Evolutionary conservation across 1,140 invertebrate genomes (phyloP), one percentile per base, ranked within the genome.

Genomic region (Drosophila nigrodunni): DNA sequence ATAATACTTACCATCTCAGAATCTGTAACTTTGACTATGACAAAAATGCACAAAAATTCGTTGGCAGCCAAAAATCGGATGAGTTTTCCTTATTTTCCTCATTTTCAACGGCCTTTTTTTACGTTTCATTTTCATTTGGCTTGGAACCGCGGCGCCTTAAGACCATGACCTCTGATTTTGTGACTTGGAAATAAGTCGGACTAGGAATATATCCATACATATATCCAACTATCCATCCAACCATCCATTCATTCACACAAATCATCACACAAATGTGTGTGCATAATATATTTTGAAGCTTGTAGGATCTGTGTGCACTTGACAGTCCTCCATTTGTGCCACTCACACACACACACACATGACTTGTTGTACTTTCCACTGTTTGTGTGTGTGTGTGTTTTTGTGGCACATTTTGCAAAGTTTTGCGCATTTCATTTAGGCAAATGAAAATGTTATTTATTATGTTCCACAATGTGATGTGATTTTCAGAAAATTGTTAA

Each of bases 391-490:
- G n/a, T 15, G 15, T 61, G 73, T 69, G 47, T 64, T 30, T 52
- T 34, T 62, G 35, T 11, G 25, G 30, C 25, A 61, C 59, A 74
- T 70, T 30, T 74, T 64, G 73, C 57, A 52, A 65, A 67, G 34
- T 34, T 52, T 50, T 35, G 43, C 46, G 74, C 80, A 83, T 83
- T 83, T 85, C 74, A 70, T 83, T 83, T 85, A 66, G 81, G 60
- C 73, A 35, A 46, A 62, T 58, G 34, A 62, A 77, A 85, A 85
- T 86, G 77, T 67, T 80, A 85, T 85, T 85, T 85, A 85, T 85
- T 76, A 80, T 78, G 61, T 60, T 55, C 67, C 46, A 80, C 34
- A 83, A 83, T 83, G 73, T 50, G 80, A 80, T 80, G 68, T 65
- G 68, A 76, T 76, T 76, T 59, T 55, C 25, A 65, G 25, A 50